Base-by-base conservation (phyloP, 1,140 invertebrate genomes). In the Phocides pigmalion region DNA sequence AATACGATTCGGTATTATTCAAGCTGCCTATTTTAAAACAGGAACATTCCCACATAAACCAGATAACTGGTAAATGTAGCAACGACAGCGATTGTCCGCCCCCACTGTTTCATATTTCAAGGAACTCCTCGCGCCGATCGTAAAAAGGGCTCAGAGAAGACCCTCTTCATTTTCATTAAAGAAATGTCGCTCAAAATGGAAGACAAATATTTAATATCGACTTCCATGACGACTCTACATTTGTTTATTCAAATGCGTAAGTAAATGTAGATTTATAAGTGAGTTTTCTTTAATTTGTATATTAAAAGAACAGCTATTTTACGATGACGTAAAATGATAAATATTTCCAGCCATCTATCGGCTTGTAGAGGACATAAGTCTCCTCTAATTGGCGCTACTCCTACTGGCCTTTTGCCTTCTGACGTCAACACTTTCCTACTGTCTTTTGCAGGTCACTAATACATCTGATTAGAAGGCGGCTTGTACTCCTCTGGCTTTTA, bases 31-130 rank as follows among this genome's bases (percentile, higher is more conserved):
- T n/a, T 14, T 14, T 14, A 17, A 54, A 12, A 20, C 41, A 4
- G 5, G 9, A 20, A 20, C 4, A 32, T 28, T 56, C 39, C 53
- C 0, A n/a, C 14, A 2, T 44, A 6, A 4, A 1, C 14, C 4
- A n/a, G 12, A 42, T 22, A 12, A 25, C 0, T 56, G 53, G 53
- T 25, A 32, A 56, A 28, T 19, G 14, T 56, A 56, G 20, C 41
- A 44, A 44, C 14, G 53, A 62, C 37, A 17, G 61, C 68, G 53
- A 61, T 67, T 71, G 66, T 74, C 71, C 71, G 65, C 71, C 71
- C 71, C 70, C 72, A 41, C 63, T 62, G 80, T 81, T 73, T 87
- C 76, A 64, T 72, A 72, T 87, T 86, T 82, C 83, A 79, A 74
- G 72, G 70, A 78, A 81, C 65, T 77, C 69, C 74, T 69, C 47